Evolutionary conservation across 2,797 vertebrate species (phyloP), one percentile per base, ranked within the genome.

Genomic region (Siniperca obscura): DNA sequence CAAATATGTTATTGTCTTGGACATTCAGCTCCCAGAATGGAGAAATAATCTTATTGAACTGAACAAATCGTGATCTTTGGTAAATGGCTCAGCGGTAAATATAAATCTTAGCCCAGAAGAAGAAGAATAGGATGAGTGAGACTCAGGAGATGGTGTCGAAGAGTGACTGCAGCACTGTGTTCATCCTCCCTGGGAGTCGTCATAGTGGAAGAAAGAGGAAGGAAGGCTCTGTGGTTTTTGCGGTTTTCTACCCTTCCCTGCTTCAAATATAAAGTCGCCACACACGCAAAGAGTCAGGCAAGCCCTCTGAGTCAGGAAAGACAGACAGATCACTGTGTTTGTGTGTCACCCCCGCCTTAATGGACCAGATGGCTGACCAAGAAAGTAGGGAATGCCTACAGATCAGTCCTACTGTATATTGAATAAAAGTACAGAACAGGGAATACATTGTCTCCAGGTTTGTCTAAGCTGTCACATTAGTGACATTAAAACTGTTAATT

Each of bases 191-290:
- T 5, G 59, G 60, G 82, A 82, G 40, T 55, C 16, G 11, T 69
- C 9, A 65, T 61, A 14, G 40, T 46, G 48, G 53, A 40, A 14
- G 75, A 80, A 89, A 80, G 82, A 76, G 82, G 82, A 87, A 92
- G 90, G 87, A 90, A 89, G 85, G 9, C 72, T 87, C 69, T 89
- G 92, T 79, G 93, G 89, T 85, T 85, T 80, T 66, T 89, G 92
- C 40, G 93, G 90, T 87, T 92, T 86, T 76, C 77, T 70, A 9
- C 64, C 82, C 69, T 70, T 90, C 50, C 40, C 53, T 38, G 14
- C 84, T 80, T 89, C 38, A 81, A 84, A 91, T 84, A 82, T 80
- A 68, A 89, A 86, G 78, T 59, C 62, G 55, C 81, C 25, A 40
- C 73, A 69, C 67, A 79, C 0, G 21, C 36, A 72, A 73, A 78